phyloP scores from a whole-genome alignment of 2,113 vertebrate species.

The Oxygymnocypris stewartii region DNA sequence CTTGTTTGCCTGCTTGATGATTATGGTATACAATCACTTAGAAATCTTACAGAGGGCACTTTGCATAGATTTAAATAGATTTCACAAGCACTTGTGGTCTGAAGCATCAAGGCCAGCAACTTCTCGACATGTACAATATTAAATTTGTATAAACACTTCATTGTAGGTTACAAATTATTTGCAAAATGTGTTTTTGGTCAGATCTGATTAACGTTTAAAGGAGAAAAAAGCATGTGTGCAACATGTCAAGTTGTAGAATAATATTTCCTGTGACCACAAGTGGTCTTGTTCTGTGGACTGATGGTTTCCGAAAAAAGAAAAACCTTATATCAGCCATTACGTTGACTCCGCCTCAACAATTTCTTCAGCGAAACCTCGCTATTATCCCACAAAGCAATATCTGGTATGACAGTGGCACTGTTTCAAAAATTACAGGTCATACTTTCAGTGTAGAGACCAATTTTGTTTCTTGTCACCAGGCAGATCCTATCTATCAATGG shows the following conservation, averaged over 20 bases:
- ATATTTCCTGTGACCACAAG: neutral
- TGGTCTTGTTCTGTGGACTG: neutral
- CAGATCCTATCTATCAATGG: neutral
- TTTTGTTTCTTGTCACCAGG: conserved; percentile 25
- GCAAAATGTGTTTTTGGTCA: neutral
- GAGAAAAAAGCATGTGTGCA: neutral
- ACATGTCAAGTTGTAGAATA: neutral
- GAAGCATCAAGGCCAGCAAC: neutral
- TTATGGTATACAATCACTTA: neutral
- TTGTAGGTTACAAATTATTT: neutral
- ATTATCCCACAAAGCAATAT: conserved; percentile 32
- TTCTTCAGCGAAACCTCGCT: neutral
- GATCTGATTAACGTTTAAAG: neutral
- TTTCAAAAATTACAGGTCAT: conserved; percentile 36
- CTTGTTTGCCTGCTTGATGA: conserved; percentile 5
- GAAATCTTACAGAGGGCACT: neutral
- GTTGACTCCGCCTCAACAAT: neutral
- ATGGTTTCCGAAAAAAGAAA: neutral
- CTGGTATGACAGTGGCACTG: conserved; percentile 32
- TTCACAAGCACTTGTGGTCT: neutral
- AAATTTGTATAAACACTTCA: neutral
- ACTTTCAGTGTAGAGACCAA: neutral
- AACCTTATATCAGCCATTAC: neutral
- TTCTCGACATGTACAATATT: neutral
- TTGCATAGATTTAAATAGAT: neutral